A percentile compares a stretch with the other conserved stretches of the same genome.
Conservation (phyloP, 2,113 vertebrate genomes). For the Chiloscyllium plagiosum region DNA sequence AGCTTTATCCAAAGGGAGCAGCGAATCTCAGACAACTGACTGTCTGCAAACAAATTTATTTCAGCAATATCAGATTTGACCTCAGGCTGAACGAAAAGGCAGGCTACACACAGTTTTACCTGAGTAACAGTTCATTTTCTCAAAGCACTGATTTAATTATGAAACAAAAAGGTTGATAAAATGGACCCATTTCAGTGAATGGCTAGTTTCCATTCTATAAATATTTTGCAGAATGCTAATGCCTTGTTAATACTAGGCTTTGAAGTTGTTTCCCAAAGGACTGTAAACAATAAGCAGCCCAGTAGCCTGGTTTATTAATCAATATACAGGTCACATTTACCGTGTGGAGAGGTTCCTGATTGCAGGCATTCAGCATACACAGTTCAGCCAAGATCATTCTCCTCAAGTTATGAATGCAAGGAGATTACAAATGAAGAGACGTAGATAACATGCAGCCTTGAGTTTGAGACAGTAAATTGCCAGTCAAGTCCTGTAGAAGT, state of each 20-base stretch:
- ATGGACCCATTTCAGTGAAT: not conserved
- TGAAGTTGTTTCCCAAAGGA: not conserved
- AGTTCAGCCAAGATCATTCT: not conserved
- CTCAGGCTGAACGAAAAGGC: not conserved
- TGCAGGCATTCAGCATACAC: not conserved
- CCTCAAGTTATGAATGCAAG: not conserved
- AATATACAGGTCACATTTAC: not conserved
- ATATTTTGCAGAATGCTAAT: not conserved
- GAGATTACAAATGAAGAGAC: not conserved
- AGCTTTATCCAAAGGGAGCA: not conserved
- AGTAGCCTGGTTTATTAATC: not conserved
- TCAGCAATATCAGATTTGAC: not conserved
- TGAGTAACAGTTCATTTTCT: not conserved
- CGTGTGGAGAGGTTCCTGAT: not conserved
- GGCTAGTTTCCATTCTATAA: not conserved
- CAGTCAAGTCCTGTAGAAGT: not conserved
- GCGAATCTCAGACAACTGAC: not conserved
- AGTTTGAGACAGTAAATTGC: not conserved
- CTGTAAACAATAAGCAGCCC: not conserved
- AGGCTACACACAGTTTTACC: not conserved
- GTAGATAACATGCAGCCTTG: not conserved
- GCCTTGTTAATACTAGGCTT: not conserved
- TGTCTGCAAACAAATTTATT: not conserved
- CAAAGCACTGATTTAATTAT: not conserved
- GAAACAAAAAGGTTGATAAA: not conserved